Base-by-base conservation (phyloP, 2,797 vertebrate species). In the Pseudomugil gertrudae region DNA sequence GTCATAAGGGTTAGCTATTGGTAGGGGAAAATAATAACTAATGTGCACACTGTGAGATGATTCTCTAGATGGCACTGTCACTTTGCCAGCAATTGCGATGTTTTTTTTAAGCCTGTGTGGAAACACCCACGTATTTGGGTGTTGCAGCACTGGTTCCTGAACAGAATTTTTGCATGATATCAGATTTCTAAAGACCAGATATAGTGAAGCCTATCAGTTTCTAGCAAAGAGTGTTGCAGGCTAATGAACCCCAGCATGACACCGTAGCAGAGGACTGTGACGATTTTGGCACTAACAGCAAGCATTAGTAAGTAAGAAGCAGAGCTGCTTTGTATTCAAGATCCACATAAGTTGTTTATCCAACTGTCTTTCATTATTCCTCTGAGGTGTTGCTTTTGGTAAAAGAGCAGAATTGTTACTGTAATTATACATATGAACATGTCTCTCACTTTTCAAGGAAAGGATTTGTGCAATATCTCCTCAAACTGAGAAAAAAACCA, bases 1-100 rank as follows among this genome's bases (percentile, higher is more conserved):
- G 48, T 21, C 45, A 59, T 21, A 5, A 27, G 36, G 23, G 6
- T 30, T 36, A 61, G 3, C 21, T 63, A 35, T 40, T 58, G 33
- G 35, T 9, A 27, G 15, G 36, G 53, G 7, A 6, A 58, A 58
- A n/a, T n/a, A 47, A 38, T 4, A 33, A 4, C 9, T 29, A 26
- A 61, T 45, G 9, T 74, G 76, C 65, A 69, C 36, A 67, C 29
- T 43, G 35, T 71, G 11, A 47, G 23, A 24, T 59, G 50, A 29
- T 48, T 84, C 77, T 76, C 78, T 79, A 85, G 79, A 66, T 80
- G 84, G 78, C 84, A 64, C 70, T 68, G 2, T 80, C 69, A 66
- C 55, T 61, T 27, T 79, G 27, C 43, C 27, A 26, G 33, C 57
- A 36, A 57, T 66, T 15, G 21, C 9, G 26, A 5, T 27, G 30